These are phyloP conservation scores for Panopea generosa DNA, from an alignment of 2,888 invertebrate genomes.

Conservation along the genomic window DNA sequence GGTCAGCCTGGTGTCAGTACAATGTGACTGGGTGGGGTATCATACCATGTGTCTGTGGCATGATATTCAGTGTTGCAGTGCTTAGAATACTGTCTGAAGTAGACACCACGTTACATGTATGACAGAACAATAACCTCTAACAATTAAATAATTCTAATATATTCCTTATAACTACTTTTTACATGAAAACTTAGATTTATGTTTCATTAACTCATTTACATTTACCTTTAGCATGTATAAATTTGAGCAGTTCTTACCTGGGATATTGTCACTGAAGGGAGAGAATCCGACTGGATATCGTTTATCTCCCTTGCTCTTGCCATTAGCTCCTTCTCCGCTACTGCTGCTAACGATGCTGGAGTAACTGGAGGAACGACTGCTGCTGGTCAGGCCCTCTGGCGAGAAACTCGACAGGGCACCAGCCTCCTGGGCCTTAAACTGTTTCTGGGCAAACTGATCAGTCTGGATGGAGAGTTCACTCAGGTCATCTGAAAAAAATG, in stretches of 20 bases:
- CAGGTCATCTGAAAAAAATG: conserved; percentile 75
- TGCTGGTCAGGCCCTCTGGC: conserved; percentile 71
- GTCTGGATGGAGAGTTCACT: conserved; percentile 81
- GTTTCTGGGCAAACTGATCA: conserved; percentile 79
- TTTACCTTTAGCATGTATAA: too few relatives aligned
- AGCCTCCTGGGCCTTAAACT: conserved; percentile 59
- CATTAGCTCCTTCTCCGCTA: conserved; percentile 51
- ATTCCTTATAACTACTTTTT: too few relatives aligned
- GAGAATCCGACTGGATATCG: conserved; percentile 52
- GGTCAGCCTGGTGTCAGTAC: too few relatives aligned
- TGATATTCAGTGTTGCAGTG: too few relatives aligned
- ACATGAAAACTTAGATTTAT: too few relatives aligned
- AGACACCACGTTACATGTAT: too few relatives aligned
- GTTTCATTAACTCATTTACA: too few relatives aligned
- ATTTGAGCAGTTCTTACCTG: conserved; percentile 61
- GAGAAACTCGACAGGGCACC: conserved; percentile 59
- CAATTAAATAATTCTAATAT: too few relatives aligned
- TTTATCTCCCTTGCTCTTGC: conserved; percentile 62
- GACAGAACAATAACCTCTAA: too few relatives aligned
- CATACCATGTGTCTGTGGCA: too few relatives aligned
- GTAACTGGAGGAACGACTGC: conserved; percentile 79
- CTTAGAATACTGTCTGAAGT: too few relatives aligned
- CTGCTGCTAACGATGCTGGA: conserved; percentile 81
- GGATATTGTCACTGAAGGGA: conserved; percentile 68
- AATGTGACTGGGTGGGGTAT: too few relatives aligned